Base-by-base conservation (phyloP, 2,888 invertebrate species). In the Chloromyia formosa region DNA sequence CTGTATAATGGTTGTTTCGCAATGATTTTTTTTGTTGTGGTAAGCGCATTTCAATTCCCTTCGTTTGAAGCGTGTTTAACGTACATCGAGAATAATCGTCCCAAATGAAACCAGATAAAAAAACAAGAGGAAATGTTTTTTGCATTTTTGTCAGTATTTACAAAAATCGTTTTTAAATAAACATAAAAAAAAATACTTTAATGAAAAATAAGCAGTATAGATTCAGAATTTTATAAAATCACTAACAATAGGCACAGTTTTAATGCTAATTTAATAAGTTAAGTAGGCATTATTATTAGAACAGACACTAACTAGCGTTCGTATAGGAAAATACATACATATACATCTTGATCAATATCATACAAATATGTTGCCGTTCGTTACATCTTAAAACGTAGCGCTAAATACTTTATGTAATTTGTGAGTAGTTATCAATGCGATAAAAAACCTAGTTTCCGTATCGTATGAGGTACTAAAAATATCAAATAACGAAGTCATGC, bases 161-260 rank as follows among this genome's bases (percentile, higher is more conserved):
- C 49, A 49, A 49, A 49, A 49, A 12, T 49, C 16, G 12, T 49
- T 49, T 49, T 49, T 1, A n/a, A 49, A 49, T n/a, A 49, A 49
- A 12, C 12, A 49, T 49, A 49, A 5, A 49, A 49, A 49, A 49
- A 49, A 49, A 7, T 49, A 12, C 49, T 49, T 49, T n/a, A 49
- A n/a, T 49, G 49, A 2, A 56, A n/a, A 56, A 56, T 10, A 10
- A 56, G 56, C 20, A 2, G 18, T 20, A 16, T 5, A 56, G 56
- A 56, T 56, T 56, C 56, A 20, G 18, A 56, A 10, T 56, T 56
- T n/a, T 56, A 56, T 16, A 56, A 56, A 56, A 56, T 56, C 49
- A 49, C 49, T 49, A 49, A 49, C 49, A 49, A 49, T 49, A 49
- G 49, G 14, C 10, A 12, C 49, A 7, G 7, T 2, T 35, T 49